Percentiles rank a stretch among this genome's conserved stretches.
Conservation (phyloP, 2,888 invertebrate genomes). For the Anodontia alba region DNA sequence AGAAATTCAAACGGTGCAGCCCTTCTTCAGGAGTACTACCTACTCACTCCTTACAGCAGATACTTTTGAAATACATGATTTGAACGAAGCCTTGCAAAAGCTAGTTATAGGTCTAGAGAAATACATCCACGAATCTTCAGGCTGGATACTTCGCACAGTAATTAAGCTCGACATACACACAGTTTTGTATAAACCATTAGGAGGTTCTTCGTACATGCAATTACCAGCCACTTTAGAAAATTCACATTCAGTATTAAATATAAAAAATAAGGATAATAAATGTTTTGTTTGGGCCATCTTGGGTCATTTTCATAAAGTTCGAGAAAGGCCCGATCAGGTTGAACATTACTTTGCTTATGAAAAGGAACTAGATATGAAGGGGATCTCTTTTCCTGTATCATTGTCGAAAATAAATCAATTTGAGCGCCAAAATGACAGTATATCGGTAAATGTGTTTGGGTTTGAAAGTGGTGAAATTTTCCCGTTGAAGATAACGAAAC, state of each 20-base stretch:
- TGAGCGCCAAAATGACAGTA: constrained; percentile 46
- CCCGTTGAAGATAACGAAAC: constrained; percentile 41
- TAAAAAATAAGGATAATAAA: constrained; percentile 35
- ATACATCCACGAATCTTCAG: background rate
- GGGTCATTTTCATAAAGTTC: constrained; percentile 35
- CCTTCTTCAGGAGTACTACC: background rate
- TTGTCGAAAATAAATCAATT: constrained; percentile 41
- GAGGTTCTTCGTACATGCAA: constrained; percentile 27
- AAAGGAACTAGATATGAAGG: background rate
- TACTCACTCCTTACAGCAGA: constrained; percentile 6
- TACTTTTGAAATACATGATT: background rate
- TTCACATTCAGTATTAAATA: constrained; percentile 21
- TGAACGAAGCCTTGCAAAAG: constrained; percentile 25
- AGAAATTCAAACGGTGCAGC: constrained; percentile 8
- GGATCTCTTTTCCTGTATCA: constrained; percentile 33
- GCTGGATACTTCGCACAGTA: background rate
- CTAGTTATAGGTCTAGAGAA: background rate
- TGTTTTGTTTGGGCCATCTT: constrained; percentile 45
- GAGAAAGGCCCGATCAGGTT: constrained; percentile 27
- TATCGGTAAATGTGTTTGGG: constrained; percentile 19
- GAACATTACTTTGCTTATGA: background rate
- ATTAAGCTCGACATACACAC: constrained; percentile 36
- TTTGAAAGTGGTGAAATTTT: constrained; percentile 43
- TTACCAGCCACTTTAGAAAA: constrained; percentile 23
- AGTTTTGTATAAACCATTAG: constrained; percentile 28